A percentile compares a stretch with the other conserved stretches of the same genome.
Evolutionary conservation across 2,113 vertebrate species (phyloP).

Genomic region (Ochotona princeps): DNA sequence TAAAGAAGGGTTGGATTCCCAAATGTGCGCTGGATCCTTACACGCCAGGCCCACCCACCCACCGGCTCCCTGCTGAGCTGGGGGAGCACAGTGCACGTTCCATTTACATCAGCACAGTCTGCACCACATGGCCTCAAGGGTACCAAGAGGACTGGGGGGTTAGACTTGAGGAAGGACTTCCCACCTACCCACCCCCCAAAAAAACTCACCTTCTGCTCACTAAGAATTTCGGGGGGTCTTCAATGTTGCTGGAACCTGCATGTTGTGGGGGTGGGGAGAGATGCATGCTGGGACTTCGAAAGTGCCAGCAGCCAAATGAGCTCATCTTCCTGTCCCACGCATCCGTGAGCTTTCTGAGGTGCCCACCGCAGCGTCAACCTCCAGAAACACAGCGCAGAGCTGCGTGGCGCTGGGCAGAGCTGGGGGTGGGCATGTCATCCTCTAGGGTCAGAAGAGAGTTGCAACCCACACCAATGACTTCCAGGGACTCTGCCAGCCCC

Average conservation of each 20-base stretch:
- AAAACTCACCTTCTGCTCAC: background rate
- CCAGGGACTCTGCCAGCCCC: background rate
- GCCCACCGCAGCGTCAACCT: too few relatives aligned
- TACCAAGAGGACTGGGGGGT: background rate
- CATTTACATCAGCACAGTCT: background rate
- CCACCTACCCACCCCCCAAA: background rate
- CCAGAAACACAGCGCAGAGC: too few relatives aligned
- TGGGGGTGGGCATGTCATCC: background rate
- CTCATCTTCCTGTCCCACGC: too few relatives aligned
- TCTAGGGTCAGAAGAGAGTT: background rate
- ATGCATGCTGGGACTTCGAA: too few relatives aligned
- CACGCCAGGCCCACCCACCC: background rate
- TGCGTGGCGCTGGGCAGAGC: too few relatives aligned
- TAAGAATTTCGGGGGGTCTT: background rate
- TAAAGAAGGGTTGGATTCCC: too few relatives aligned
- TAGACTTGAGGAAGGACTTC: slow-evolving; percentile 32
- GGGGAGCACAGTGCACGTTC: background rate
- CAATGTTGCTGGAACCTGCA: too few relatives aligned
- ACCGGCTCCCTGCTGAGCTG: background rate
- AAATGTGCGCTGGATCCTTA: background rate
- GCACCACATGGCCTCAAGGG: background rate
- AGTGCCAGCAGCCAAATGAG: too few relatives aligned
- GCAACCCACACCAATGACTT: background rate
- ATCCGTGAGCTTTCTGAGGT: too few relatives aligned
- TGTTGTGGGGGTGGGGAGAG: too few relatives aligned